Conservation (phyloP, 1,140 invertebrate species). For the Temnothorax curvispinosus region DNA sequence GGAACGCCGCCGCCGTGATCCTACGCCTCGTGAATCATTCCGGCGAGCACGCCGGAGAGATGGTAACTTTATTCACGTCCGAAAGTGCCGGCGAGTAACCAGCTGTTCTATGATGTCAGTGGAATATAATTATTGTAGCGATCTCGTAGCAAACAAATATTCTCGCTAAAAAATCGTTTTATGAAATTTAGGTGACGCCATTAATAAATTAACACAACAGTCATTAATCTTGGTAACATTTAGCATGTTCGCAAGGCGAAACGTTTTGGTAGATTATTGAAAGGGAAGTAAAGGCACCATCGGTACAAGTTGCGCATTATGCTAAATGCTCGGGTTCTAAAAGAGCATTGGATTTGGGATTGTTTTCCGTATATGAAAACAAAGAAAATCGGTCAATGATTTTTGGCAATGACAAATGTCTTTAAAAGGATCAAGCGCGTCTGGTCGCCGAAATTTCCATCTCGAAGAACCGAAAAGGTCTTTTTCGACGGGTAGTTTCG, state of each 20-base stretch:
- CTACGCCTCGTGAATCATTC: conserved; percentile 31
- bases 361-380: neutral
- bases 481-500: conserved; percentile 1
- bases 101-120: neutral
- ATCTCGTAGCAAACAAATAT: neutral
- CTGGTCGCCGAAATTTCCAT: conserved; percentile 17
- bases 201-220: neutral
- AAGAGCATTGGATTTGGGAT: conserved; percentile 2
- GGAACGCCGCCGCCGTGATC: conserved; percentile 55
- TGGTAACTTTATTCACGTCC: conserved; percentile 21
- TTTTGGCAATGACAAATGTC: neutral
- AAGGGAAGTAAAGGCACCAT: neutral
- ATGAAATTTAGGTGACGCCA: neutral
- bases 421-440: neutral
- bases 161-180: neutral
- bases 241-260: neutral
- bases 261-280: conserved; percentile 5
- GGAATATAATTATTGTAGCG: neutral
- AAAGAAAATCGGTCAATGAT: neutral
- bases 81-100: neutral
- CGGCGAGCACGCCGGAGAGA: conserved; percentile 4
- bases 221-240: conserved; percentile 20
- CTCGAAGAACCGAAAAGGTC: neutral
- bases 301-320: neutral
- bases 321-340: neutral